A percentile compares a stretch with the other conserved stretches of the same genome.
Evolutionary conservation across 2,797 vertebrate genomes (phyloP).

Genomic region (Pseudopleuronectes americanus): DNA sequence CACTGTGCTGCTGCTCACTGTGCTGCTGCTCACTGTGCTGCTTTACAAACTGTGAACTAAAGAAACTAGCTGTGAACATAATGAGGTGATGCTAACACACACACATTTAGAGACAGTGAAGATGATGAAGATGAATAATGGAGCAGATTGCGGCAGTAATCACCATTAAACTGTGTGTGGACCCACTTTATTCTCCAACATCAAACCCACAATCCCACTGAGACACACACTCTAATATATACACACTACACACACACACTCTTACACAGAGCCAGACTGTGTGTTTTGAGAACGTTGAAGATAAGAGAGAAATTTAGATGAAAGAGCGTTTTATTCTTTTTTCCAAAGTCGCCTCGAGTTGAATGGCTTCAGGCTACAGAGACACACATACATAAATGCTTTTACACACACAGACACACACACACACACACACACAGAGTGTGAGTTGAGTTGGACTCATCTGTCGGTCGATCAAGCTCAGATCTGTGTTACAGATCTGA

Average conservation of each 20-base stretch:
- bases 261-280: slow-evolving; percentile 79
- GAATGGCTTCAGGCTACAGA: slow-evolving; percentile 82
- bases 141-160: slow-evolving; percentile 84
- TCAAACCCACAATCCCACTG: slow-evolving; percentile 78
- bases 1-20: too few species aligned
- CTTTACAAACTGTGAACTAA: slow-evolving; percentile 48
- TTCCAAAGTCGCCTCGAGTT: slow-evolving; percentile 65
- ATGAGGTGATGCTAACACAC: background rate
- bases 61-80: slow-evolving; percentile 85
- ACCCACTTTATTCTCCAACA: slow-evolving; percentile 72
- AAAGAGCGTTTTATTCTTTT: slow-evolving; percentile 81
- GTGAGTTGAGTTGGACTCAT: slow-evolving; percentile 7
- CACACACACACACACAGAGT: background rate
- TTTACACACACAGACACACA: slow-evolving; percentile 1
- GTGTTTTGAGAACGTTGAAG: slow-evolving; percentile 75
- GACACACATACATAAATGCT: slow-evolving; percentile 3
- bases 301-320: slow-evolving; percentile 92
- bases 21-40: too few species aligned
- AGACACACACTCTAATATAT: slow-evolving; percentile 73
- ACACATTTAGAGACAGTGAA: slow-evolving; percentile 30
- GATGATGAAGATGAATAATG: slow-evolving; percentile 75
- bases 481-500: slow-evolving; percentile 56
- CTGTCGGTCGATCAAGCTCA: slow-evolving; percentile 44
- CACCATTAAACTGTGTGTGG: slow-evolving; percentile 78
- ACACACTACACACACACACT: slow-evolving; percentile 64